Base-by-base conservation (phyloP, 2,888 invertebrate species). In the Lycia hirtaria region DNA sequence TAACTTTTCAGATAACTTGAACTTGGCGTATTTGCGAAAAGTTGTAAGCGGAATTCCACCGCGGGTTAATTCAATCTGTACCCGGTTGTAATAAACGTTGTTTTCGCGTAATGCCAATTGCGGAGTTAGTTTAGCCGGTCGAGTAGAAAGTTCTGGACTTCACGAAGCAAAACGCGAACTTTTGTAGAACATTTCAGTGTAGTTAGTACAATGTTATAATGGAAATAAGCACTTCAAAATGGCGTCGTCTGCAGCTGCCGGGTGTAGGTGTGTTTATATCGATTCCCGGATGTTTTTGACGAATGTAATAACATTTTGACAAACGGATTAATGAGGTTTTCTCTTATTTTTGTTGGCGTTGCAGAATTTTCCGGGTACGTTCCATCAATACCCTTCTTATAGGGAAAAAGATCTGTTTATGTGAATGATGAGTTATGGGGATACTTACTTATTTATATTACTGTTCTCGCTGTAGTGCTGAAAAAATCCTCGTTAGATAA, bases 181-280 rank as follows among this genome's bases (percentile, higher is more conserved):
- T 92, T 91, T 91, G 91, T 91, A 88, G 90, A 92, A 91, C 92
- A 91, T 92, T 92, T 92, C 91, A 91, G 89, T 91, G 88, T 92
- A 92, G 92, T 92, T 92, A 92, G 91, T 91, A 92, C 91, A 91
- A 91, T 91, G 91, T 92, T 92, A 90, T 92, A 91, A 91, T 92
- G 92, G 91, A 90, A 92, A 91, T 91, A 92, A 92, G 91, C 88
- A 91, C 90, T 90, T 88, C 90, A 91, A 90, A 91, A 92, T 92
- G 92, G 92, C 89, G 90, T 85, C 85, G 80, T 86, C 82, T 87
- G 87, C 85, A 86, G 82, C 83, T 87, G 81, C 83, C 58, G 56
- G 61, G 59, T 82, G 74, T 87, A 83, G 82, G 77, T 78, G 74
- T 80, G 75, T 76, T 56, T 37, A 72, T 83, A 88, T 88, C 73